Evolutionary conservation across 1,140 invertebrate genomes (phyloP), one percentile per base, ranked within the genome.

Genomic region (Zaprionus inermis): DNA sequence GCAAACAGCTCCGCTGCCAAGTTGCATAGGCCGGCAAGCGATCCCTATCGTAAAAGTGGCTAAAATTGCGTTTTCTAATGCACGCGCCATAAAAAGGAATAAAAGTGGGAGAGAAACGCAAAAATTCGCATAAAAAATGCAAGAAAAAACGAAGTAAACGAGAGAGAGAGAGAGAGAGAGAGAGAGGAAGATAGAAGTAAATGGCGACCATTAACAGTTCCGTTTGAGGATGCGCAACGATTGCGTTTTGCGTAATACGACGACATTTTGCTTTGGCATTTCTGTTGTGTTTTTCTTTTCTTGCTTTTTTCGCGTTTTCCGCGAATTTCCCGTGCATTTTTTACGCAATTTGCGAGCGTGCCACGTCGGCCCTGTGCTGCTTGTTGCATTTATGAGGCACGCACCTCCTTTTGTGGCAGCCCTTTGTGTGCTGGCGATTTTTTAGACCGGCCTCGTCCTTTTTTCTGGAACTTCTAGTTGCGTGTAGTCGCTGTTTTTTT

Each of bases 401-500:
- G 60, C 44, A 6, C 68, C 36, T 57, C 66, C 59, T 54, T 74
- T 68, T 75, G 58, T 69, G 59, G 9, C 68, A 76, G 72, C 68
- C 67, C 72, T 75, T 75, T 75, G 72, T 75, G 18, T 2, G 28
- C n/a, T 46, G 55, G 36, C 63, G 46, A 52, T 73, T 73, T 73
- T 67, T 73, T 68, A 65, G 59, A 38, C 52, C 57, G 65, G 7
- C 32, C 38, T 59, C 66, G 68, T 72, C 57, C 66, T 70, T 56
- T 68, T 59, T 34, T 49, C 58, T 80, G 76, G 46, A 80, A 80
- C 85, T 84, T 90, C 85, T 81, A 90, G 86, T 90, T 90, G 85
- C 77, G 86, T 90, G 79, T 79, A 84, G 76, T 65, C 24, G 24
- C 24, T 28, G 3, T 28, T 24, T 24, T 24, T 28, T 28, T 28